Evolutionary conservation across 2,113 vertebrate genomes (phyloP), one percentile per base, ranked within the genome.

Genomic region (Nerophis lumbriciformis): DNA sequence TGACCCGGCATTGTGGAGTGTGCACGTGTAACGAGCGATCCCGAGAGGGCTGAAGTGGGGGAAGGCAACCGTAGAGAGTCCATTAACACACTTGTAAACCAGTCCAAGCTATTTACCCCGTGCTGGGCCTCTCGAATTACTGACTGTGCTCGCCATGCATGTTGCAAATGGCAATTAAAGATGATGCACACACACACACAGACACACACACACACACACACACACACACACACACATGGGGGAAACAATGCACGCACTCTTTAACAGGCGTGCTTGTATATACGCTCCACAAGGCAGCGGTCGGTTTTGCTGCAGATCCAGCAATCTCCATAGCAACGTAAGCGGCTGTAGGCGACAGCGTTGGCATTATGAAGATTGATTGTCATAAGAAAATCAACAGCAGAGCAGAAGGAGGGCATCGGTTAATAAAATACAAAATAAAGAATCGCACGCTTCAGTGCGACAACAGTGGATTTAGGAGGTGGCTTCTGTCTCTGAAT

Each of bases 281-380:
- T 53, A 42, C 70, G 53, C 67, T 59, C 68, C 77, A 75, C 14
- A 37, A 75, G 72, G 81, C 82, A 54, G 66, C 65, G 59, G 71
- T 11, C 12, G 61, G 9, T 71, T 28, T 83, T 35, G 49, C 55
- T 60, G 74, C 79, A 72, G 82, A 83, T 83, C 81, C 73, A 73
- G 83, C 79, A 77, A 87, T 88, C 81, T 84, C 85, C 85, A 87
- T 88, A 78, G 85, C 84, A 87, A 88, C 85, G 64, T 73, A 71
- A 51, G 45, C 53, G 71, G 78, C 79, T 15, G 83, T 84, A 81
- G 79, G 83, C 75, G 71, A 82, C 28, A 45, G 42, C 42, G 53
- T 79, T 82, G 81, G 80, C 79, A 86, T 86, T 76, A 88, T 62
- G 68, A 81, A 75, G 72, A 86, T 77, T 82, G 82, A 85, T 85